Conservation (phyloP, 2,797 vertebrate species). For the Tangara arthus region DNA sequence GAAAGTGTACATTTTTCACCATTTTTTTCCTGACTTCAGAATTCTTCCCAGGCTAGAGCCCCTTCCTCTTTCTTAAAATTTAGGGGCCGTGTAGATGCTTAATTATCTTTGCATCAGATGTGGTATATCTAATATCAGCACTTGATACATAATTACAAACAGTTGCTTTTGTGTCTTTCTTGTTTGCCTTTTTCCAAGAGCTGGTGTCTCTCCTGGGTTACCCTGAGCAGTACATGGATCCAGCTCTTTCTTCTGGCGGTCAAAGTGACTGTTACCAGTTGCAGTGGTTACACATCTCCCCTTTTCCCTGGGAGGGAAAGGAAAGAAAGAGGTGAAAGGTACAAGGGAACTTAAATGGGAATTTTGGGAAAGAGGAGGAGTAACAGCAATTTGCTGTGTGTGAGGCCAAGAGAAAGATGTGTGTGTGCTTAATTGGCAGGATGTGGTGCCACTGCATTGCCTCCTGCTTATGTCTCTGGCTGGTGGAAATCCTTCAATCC, state of each 20-base stretch:
- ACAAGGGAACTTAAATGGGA: not conserved
- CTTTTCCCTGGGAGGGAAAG: not conserved
- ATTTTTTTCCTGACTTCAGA: not conserved
- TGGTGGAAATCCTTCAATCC: not conserved
- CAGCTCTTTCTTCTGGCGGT: not conserved
- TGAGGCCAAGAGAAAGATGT: not conserved
- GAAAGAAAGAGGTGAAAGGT: not conserved
- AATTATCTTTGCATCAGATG: not conserved
- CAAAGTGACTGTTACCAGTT: not conserved
- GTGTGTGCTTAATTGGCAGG: not conserved
- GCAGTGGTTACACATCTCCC: accelerated
- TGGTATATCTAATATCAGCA: not conserved
- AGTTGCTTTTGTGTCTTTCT: not conserved
- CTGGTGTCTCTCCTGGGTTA: not conserved
- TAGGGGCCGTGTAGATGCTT: not conserved
- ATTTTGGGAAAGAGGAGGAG: not conserved
- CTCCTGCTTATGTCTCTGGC: not conserved
- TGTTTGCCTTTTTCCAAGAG: not conserved
- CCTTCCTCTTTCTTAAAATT: not conserved
- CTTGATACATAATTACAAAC: not conserved
- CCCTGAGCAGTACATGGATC: not conserved
- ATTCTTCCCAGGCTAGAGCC: not conserved
- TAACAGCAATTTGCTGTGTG: not conserved
- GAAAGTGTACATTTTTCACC: not conserved
- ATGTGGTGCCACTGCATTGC: not conserved